Conservation (phyloP, 2,888 invertebrate species). For the Coenonympha glycerion region DNA sequence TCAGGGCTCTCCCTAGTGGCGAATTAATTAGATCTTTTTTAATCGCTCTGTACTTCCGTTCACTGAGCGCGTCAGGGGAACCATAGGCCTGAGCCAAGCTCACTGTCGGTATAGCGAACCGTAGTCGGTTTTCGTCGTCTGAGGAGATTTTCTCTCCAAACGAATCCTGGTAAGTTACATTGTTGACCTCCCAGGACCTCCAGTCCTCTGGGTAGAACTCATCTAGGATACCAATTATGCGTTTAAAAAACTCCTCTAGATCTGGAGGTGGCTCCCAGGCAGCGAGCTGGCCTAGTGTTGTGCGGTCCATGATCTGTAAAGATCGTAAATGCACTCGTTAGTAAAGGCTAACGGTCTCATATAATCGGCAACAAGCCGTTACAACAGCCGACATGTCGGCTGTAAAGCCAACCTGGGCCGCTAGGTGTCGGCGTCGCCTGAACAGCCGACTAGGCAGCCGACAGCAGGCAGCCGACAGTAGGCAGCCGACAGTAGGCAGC, state of each 20-base stretch:
- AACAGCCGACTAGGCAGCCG: background rate
- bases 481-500: no score
- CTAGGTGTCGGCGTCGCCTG: background rate
- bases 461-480: no score
- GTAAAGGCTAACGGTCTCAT: no score
- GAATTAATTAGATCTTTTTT: background rate
- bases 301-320: background rate
- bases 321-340: background rate
- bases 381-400: background rate
- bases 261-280: background rate
- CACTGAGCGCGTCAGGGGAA: background rate
- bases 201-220: background rate
- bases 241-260: background rate
- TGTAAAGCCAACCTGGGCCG: background rate
- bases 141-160: background rate
- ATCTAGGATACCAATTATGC: background rate
- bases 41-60: background rate
- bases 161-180: background rate
- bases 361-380: background rate
- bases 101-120: background rate
- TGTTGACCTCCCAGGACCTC: background rate
- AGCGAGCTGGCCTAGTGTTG: background rate
- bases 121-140: background rate
- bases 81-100: background rate
- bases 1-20: background rate